Evolutionary conservation across 2,888 invertebrate genomes (phyloP).

Genomic region (Tanytarsus gracilentus): DNA sequence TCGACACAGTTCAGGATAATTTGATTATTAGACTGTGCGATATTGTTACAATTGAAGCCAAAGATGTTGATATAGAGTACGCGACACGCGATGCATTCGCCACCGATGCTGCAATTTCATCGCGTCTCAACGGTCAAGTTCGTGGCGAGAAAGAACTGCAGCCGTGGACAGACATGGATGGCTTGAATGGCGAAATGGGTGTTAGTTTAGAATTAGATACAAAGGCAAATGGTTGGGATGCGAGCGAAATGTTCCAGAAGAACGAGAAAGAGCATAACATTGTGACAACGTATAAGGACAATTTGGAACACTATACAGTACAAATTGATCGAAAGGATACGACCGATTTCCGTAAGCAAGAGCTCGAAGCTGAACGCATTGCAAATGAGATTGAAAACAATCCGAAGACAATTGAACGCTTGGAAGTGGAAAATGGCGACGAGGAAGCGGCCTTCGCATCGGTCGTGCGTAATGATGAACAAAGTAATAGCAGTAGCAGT

Average conservation of each 20-base stretch:
- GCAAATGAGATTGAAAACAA: constrained; percentile 89
- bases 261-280: constrained; percentile 90
- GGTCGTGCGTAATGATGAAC: constrained; percentile 50
- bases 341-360: constrained; percentile 75
- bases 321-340: constrained; percentile 77
- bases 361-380: constrained; percentile 74
- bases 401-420: constrained; percentile 68
- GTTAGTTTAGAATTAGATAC: constrained; percentile 61
- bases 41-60: constrained; percentile 71
- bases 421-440: constrained; percentile 86
- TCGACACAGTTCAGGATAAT: constrained; percentile 65
- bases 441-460: constrained; percentile 83
- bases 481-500: constrained; percentile 31
- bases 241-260: constrained; percentile 91
- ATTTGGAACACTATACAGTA: constrained; percentile 84
- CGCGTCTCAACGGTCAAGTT: constrained; percentile 26
- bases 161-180: constrained; percentile 81
- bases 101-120: constrained; percentile 79
- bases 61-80: constrained; percentile 80
- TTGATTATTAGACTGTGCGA: constrained; percentile 76
- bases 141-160: constrained; percentile 48
- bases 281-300: constrained; percentile 84
- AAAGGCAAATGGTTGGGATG: constrained; percentile 90
- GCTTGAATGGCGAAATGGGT: constrained; percentile 48
- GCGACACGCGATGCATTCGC: constrained; percentile 81